phyloP scores from a whole-genome alignment of 92 coral and sea anemone species.

The Palythoa grandis region DNA sequence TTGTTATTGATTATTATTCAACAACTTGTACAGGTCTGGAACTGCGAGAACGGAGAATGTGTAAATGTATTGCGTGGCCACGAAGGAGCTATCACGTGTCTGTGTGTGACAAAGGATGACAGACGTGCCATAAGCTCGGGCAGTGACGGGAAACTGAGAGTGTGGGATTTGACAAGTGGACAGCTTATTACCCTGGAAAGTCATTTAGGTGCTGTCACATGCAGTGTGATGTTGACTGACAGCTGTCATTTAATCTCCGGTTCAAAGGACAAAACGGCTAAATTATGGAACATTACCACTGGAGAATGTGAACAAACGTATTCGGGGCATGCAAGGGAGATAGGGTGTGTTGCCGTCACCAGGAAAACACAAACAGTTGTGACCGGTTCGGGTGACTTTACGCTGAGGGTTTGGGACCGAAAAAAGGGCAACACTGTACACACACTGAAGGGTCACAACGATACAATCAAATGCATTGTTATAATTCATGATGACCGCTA shows the following conservation, averaged over 20 bases:
- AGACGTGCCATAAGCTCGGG: constrained; percentile 58
- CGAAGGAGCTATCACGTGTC: constrained; percentile 59
- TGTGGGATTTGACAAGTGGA: constrained; percentile 43
- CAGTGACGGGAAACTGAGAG: constrained; percentile 64
- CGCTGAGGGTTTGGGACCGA: constrained; percentile 64
- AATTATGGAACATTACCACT: constrained; percentile 66
- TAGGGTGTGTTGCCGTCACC: constrained; percentile 73
- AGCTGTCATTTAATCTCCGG: constrained; percentile 64
- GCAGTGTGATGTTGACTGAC: constrained; percentile 55
- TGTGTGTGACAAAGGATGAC: constrained; percentile 62
- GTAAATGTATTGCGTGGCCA: constrained; percentile 50
- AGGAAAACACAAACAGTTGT: constrained; percentile 51
- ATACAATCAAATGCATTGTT: constrained; percentile 68
- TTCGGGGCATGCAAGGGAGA: constrained; percentile 68
- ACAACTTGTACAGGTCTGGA: constrained; percentile 52
- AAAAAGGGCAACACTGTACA: constrained; percentile 50
- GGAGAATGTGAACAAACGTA: constrained; percentile 55
- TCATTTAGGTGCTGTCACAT: constrained; percentile 66
- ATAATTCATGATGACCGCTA: constrained; percentile 72
- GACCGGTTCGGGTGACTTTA: constrained; percentile 84
- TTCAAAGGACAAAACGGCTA: constrained; percentile 76
- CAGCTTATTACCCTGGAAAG: constrained; percentile 53
- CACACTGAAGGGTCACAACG: constrained; percentile 66
- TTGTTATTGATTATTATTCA: neutral
- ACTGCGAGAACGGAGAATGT: constrained; percentile 66